Conservation (phyloP, 2,888 invertebrate species). For the Orgyia antiqua region DNA sequence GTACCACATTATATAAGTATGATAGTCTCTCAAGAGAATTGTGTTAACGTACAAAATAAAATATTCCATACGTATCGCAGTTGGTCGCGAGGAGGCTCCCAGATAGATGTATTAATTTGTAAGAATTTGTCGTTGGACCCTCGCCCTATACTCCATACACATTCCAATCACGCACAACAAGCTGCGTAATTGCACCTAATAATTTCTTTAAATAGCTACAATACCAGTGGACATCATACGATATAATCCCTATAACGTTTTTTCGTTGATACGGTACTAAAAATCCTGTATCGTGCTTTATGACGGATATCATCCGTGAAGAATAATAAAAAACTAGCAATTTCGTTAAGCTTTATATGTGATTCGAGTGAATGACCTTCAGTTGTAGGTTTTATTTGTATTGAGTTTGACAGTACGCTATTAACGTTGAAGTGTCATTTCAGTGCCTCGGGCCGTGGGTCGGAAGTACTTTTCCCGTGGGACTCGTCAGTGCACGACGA, state of each 20-base stretch:
- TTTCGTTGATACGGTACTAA: slow-evolving; percentile 21
- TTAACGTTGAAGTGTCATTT: slow-evolving; percentile 52
- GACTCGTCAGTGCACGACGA: slow-evolving; percentile 78
- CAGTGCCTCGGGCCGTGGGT: slow-evolving; percentile 48
- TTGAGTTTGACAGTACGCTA: slow-evolving; percentile 49
- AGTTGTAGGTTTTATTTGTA: slow-evolving; percentile 51
- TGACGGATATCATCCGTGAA: slow-evolving; percentile 34
- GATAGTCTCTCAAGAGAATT: slow-evolving; percentile 41
- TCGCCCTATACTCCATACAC: slow-evolving; percentile 43
- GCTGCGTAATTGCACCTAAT: slow-evolving; percentile 76
- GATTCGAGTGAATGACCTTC: slow-evolving; percentile 35
- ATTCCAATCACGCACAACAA: slow-evolving; percentile 78
- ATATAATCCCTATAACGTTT: slow-evolving; percentile 8
- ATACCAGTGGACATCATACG: slow-evolving; percentile 24
- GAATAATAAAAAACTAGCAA: slow-evolving; percentile 40
- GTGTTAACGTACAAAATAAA: slow-evolving; percentile 54
- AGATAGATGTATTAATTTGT: slow-evolving; percentile 77
- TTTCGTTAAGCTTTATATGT: slow-evolving; percentile 43
- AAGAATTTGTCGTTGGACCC: slow-evolving; percentile 75
- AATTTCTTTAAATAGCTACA: slow-evolving; percentile 72
- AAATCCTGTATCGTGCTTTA: slow-evolving; percentile 26
- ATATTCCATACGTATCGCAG: slow-evolving; percentile 69
- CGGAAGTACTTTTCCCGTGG: slow-evolving; percentile 60
- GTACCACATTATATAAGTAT: slow-evolving; percentile 32
- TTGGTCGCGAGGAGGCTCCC: slow-evolving; percentile 50